A percentile compares a stretch with the other conserved stretches of the same genome.
phyloP scores from a whole-genome alignment of 1,140 invertebrate genomes.

The Orius laevigatus region DNA sequence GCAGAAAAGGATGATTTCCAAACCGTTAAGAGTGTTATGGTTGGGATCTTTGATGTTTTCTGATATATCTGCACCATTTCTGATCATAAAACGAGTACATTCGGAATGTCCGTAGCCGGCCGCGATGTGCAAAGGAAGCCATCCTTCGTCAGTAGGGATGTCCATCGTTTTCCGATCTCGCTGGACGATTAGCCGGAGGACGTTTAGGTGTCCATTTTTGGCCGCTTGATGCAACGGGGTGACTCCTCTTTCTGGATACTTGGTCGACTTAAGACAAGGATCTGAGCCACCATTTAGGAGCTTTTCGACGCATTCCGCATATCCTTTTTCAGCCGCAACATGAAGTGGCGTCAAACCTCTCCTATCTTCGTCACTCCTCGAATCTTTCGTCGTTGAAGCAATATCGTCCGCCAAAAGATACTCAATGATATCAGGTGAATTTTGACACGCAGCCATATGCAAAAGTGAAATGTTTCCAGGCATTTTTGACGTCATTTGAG shows the following conservation, averaged over 20 bases:
- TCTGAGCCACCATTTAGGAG: constrained; percentile 33
- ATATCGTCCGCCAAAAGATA: constrained; percentile 26
- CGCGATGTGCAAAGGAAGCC: constrained; percentile 20
- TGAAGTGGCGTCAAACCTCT: constrained; percentile 42
- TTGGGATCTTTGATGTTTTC: constrained; percentile 26
- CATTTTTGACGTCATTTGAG: constrained; percentile 26
- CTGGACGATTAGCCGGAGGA: constrained; percentile 4
- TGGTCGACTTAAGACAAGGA: background rate
- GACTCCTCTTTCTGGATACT: constrained; percentile 24
- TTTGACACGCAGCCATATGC: constrained; percentile 26
- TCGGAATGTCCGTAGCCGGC: constrained; percentile 25
- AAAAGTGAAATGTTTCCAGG: constrained; percentile 25
- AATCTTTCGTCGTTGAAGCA: constrained; percentile 23
- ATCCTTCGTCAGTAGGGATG: background rate
- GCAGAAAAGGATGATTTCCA: constrained; percentile 32
- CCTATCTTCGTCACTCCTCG: constrained; percentile 22
- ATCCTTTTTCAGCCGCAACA: constrained; percentile 48
- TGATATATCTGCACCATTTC: constrained; percentile 37
- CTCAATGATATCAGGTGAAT: constrained; percentile 27
- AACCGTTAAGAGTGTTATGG: background rate
- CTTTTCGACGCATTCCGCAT: constrained; percentile 34
- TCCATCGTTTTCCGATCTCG: constrained; percentile 7
- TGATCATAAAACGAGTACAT: constrained; percentile 34
- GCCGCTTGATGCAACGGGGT: constrained; percentile 28
- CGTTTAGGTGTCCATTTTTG: background rate